phyloP scores from a whole-genome alignment of 2,113 vertebrate species.

The Chascanopsetta lugubris region DNA sequence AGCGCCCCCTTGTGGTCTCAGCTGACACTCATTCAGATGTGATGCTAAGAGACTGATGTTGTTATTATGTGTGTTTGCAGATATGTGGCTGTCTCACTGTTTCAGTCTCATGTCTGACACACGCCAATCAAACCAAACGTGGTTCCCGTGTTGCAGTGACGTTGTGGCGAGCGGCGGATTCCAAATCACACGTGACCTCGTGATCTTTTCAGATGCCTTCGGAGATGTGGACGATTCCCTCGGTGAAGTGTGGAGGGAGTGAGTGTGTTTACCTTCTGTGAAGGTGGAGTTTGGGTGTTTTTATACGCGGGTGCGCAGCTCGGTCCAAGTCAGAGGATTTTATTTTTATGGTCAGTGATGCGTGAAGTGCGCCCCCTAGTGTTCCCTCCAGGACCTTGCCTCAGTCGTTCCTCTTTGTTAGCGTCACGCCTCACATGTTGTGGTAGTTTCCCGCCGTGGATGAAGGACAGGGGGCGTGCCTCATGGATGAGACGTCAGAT shows the following conservation, averaged over 20 bases:
- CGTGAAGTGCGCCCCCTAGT: conserved; percentile 13
- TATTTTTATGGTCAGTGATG: conserved; percentile 1
- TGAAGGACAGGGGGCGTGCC: too few relatives aligned
- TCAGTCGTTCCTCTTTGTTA: neutral
- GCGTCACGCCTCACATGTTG: neutral
- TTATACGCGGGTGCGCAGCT: conserved; percentile 29
- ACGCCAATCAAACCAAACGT: neutral
- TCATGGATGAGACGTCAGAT: too few relatives aligned
- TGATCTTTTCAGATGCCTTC: neutral
- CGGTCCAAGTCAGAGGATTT: neutral
- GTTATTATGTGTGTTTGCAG: neutral
- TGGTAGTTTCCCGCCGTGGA: too few relatives aligned
- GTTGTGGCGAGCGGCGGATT: neutral
- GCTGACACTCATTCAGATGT: too few relatives aligned
- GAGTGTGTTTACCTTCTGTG: conserved; percentile 68
- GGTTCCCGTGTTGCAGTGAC: neutral
- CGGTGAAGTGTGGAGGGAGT: neutral
- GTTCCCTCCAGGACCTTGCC: conserved; percentile 9
- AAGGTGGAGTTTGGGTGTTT: conserved; percentile 54
- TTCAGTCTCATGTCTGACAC: neutral
- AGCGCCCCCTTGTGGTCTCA: conserved; percentile 9
- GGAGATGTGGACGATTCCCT: conserved; percentile 18
- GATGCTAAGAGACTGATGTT: neutral
- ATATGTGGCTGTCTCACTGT: neutral
- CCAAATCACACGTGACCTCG: neutral